Conservation (phyloP, 2,797 vertebrate species). For the Girardinus metallicus region DNA sequence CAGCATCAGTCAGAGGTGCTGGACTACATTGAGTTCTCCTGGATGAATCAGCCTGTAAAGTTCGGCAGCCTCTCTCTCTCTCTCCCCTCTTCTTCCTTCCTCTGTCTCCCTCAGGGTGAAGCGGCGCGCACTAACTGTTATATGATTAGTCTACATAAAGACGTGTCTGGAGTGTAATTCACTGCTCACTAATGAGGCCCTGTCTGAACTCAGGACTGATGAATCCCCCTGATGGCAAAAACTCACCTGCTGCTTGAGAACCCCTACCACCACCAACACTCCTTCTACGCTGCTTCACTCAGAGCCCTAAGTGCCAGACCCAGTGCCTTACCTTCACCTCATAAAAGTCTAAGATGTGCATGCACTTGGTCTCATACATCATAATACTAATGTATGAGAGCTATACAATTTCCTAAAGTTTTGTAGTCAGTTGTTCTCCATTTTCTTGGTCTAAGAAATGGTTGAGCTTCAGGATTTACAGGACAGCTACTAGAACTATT, state of each 20-base stretch:
- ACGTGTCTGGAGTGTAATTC: slow-evolving; percentile 89
- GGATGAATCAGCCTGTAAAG: slow-evolving; percentile 90
- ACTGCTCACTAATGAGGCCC: slow-evolving; percentile 89
- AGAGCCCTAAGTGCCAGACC: slow-evolving; percentile 29
- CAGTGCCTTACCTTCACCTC: slow-evolving; percentile 30
- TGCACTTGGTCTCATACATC: slow-evolving; percentile 11
- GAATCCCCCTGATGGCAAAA: slow-evolving; percentile 76
- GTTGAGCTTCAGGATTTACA: no score
- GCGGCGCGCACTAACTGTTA: slow-evolving; percentile 80
- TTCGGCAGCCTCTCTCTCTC: slow-evolving; percentile 55
- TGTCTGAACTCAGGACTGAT: slow-evolving; percentile 83
- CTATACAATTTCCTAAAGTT: background rate
- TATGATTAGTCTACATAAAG: slow-evolving; percentile 90
- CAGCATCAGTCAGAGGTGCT: slow-evolving; percentile 85
- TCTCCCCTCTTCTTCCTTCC: slow-evolving; percentile 20
- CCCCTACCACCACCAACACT: background rate
- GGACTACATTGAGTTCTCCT: slow-evolving; percentile 86
- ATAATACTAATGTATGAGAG: background rate
- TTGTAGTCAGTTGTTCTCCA: background rate
- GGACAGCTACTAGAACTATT: no score
- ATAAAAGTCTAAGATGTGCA: slow-evolving; percentile 11
- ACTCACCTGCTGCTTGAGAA: slow-evolving; percentile 70
- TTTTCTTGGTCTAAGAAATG: no score
- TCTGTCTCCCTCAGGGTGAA: slow-evolving; percentile 59
- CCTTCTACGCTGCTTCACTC: slow-evolving; percentile 20